These are phyloP conservation scores for Eleginops maclovinus DNA, from an alignment of 2,113 vertebrate genomes.

Conservation along the genomic window DNA sequence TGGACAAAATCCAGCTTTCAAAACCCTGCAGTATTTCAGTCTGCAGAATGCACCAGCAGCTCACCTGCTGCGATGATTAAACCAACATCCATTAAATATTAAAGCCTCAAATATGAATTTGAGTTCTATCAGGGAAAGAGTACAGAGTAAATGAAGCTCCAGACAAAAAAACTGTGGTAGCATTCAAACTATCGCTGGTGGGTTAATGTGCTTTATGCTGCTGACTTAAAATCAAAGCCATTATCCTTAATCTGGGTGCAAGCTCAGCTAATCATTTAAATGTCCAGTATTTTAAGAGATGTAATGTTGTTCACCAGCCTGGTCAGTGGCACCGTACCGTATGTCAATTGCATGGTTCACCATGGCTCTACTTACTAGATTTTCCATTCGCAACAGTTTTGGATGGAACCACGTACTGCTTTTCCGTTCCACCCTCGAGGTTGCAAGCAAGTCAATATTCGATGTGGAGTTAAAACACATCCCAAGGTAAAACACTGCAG, in stretches of 20 bases:
- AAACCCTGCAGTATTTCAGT: slow-evolving; percentile 9
- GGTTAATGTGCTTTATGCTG: slow-evolving; percentile 4
- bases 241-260: slow-evolving; percentile 28
- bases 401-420: no score
- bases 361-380: no score
- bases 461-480: no score
- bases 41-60: slow-evolving; percentile 17
- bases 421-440: no score
- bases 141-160: slow-evolving; percentile 5
- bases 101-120: slow-evolving; percentile 2
- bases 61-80: no score
- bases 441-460: no score
- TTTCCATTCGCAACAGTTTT: no score
- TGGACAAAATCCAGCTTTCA: neutral
- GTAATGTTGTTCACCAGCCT: slow-evolving; percentile 34
- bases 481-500: no score
- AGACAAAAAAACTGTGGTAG: neutral
- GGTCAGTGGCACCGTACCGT: slow-evolving; percentile 4
- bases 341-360: no score
- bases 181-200: neutral
- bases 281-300: slow-evolving; percentile 34
- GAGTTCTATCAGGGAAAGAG: neutral
- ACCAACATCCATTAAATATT: no score
- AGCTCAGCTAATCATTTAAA: slow-evolving; percentile 44
- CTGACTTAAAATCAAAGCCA: slow-evolving; percentile 34